These are phyloP conservation scores for Limnephilus rhombicus DNA, from an alignment of 2,888 invertebrate genomes.

Conservation along the genomic window DNA sequence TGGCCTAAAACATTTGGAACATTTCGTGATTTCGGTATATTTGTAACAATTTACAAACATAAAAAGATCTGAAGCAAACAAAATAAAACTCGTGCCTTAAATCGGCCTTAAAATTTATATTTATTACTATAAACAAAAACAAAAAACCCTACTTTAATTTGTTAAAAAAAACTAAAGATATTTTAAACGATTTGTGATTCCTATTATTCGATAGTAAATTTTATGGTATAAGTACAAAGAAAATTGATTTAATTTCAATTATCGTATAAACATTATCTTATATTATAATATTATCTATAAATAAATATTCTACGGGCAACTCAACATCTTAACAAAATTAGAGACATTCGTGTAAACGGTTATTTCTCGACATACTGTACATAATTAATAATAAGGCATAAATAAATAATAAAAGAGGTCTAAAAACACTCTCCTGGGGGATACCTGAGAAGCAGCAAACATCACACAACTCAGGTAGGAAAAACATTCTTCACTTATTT, in stretches of 20 bases:
- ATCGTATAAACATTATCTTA: constrained; percentile 44
- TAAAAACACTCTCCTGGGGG: neutral
- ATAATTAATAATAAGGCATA: constrained; percentile 7
- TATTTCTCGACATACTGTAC: constrained; percentile 2
- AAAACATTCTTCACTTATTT: neutral
- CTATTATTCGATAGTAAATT: constrained; percentile 47
- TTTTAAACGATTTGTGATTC: constrained; percentile 69
- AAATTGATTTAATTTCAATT: constrained; percentile 53
- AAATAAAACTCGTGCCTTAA: constrained; percentile 70
- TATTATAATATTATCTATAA: constrained; percentile 42
- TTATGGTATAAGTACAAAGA: constrained; percentile 61
- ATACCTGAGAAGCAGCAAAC: neutral
- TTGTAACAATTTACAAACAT: constrained; percentile 50
- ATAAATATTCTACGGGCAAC: constrained; percentile 43
- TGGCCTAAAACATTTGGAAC: constrained; percentile 63
- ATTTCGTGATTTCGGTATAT: constrained; percentile 53
- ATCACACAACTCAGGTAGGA: neutral
- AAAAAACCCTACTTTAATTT: constrained; percentile 66
- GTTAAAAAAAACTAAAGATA: constrained; percentile 69
- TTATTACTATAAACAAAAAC: constrained; percentile 68
- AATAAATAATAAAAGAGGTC: neutral
- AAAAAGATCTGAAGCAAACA: constrained; percentile 52
- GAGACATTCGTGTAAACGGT: constrained; percentile 41
- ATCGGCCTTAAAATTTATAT: constrained; percentile 76
- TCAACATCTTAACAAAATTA: constrained; percentile 47